Conservation (phyloP, 2,888 invertebrate genomes). For the Nemurella pictetii region DNA sequence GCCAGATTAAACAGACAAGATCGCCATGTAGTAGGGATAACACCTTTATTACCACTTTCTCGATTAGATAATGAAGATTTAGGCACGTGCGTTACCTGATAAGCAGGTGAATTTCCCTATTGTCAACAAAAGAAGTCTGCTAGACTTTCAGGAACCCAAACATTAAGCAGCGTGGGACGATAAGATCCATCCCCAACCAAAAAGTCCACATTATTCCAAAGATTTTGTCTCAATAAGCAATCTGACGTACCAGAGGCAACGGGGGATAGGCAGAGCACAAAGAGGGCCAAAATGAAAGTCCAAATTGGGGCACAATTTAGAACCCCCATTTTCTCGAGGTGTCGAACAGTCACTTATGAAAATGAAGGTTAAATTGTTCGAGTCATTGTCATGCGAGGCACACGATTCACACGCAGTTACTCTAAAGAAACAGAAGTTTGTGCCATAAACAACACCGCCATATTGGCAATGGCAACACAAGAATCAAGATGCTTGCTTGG, state of each 20-base stretch:
- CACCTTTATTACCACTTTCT: too few species aligned
- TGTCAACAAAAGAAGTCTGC: too few species aligned
- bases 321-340: neutral
- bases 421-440: neutral
- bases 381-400: neutral
- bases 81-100: too few species aligned
- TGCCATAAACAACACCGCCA: neutral
- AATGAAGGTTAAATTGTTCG: neutral
- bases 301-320: neutral
- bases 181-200: neutral
- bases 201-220: neutral
- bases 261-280: neutral
- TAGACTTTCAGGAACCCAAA: too few species aligned
- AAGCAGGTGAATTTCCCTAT: too few species aligned
- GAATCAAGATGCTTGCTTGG: too few species aligned
- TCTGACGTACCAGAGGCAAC: neutral
- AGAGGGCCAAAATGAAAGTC: neutral
- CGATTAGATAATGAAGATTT: too few species aligned
- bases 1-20: too few species aligned
- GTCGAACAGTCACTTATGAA: neutral
- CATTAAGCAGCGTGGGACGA: neutral
- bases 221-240: neutral
- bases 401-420: neutral
- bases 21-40: too few species aligned
- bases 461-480: too few species aligned